These are phyloP conservation scores for Raphicerus campestris DNA, from an alignment of 2,113 vertebrate genomes.

Conservation along the genomic window DNA sequence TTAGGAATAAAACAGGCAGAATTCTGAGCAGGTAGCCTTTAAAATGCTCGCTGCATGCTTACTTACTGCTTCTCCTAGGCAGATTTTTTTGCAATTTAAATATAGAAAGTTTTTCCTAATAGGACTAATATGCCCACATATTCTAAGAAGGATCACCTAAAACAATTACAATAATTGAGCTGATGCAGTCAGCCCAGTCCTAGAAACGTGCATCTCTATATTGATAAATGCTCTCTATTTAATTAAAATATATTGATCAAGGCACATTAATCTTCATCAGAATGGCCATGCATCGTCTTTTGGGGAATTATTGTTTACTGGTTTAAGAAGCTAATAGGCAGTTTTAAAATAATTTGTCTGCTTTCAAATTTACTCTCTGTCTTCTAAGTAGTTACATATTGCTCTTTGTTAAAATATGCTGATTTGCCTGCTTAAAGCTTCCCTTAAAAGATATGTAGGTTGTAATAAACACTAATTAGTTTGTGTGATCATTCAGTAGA, in stretches of 20 bases:
- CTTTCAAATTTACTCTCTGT: constrained; percentile 61
- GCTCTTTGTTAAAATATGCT: constrained; percentile 53
- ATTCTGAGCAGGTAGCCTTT: background rate
- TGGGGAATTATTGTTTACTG: constrained; percentile 52
- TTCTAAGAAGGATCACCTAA: constrained; percentile 22
- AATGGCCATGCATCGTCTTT: background rate
- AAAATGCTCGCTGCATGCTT: background rate
- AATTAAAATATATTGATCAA: constrained; percentile 74
- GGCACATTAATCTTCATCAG: constrained; percentile 58
- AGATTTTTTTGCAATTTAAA: background rate
- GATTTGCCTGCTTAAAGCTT: constrained; percentile 14
- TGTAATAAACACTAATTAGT: constrained; percentile 66
- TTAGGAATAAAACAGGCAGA: background rate
- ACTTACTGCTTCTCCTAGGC: background rate
- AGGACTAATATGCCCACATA: background rate
- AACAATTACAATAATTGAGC: constrained; percentile 40
- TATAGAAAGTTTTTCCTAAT: constrained; percentile 4
- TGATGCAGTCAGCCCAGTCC: background rate
- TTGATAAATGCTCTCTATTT: constrained; percentile 58
- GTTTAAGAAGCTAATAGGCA: constrained; percentile 53
- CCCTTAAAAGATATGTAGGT: constrained; percentile 32
- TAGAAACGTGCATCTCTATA: background rate
- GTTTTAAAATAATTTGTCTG: constrained; percentile 50
- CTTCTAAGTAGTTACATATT: constrained; percentile 35
- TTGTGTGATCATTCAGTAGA: constrained; percentile 33